A percentile compares a stretch with the other conserved stretches of the same genome.
These are phyloP conservation scores for Bergia puertoricense DNA, from an alignment of 92 coral and sea anemone genomes.

Conservation along the genomic window DNA sequence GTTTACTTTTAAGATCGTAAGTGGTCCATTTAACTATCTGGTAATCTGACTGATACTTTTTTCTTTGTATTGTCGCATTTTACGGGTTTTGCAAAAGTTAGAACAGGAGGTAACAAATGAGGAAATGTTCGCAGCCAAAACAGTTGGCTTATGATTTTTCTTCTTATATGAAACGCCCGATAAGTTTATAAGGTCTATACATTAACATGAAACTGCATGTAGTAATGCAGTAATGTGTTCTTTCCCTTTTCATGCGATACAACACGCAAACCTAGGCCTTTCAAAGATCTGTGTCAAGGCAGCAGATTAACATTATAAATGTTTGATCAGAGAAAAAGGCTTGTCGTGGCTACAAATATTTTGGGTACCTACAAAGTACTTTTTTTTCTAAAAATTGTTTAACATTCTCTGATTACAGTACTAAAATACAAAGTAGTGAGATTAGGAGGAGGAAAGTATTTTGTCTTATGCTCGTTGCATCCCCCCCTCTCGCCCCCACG, in stretches of 20 bases:
- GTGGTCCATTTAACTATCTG: background rate
- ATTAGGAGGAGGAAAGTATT: background rate
- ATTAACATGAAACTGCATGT: too few species aligned
- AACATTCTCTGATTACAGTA: background rate
- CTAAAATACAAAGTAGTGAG: slow-evolving; percentile 12
- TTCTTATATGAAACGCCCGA: background rate
- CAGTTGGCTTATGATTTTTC: background rate
- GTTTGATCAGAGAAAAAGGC: background rate
- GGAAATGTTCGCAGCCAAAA: background rate
- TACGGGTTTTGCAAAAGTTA: background rate
- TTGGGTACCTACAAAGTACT: background rate
- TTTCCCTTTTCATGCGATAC: too few species aligned
- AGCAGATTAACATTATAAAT: background rate
- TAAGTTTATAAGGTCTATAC: background rate
- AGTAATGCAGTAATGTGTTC: too few species aligned
- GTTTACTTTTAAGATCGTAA: too few species aligned
- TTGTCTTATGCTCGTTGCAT: slow-evolving; percentile 30
- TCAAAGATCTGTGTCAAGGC: background rate
- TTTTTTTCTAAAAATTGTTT: too few species aligned
- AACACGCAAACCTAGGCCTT: background rate
- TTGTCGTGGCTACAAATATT: background rate
- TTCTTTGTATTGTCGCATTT: background rate
- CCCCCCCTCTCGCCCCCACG: slow-evolving; percentile 24
- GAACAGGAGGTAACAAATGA: background rate
- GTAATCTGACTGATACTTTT: background rate